Conservation (phyloP, 2,797 vertebrate genomes). For the Siniperca obscura region DNA sequence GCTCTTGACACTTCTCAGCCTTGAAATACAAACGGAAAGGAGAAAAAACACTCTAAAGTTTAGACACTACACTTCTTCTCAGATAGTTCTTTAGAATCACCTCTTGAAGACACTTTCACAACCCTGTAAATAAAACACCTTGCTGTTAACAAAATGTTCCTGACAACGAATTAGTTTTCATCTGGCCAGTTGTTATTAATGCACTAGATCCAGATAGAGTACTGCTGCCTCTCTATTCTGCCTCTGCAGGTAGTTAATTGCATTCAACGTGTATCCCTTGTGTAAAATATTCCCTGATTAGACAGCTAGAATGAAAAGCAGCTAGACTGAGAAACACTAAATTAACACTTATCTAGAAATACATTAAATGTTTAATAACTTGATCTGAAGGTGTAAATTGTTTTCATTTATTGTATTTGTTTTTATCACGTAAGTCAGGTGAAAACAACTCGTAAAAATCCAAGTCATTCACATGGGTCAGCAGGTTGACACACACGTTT, state of each 20-base stretch:
- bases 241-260: conserved; percentile 38
- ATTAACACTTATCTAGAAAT: background rate
- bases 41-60: background rate
- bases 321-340: background rate
- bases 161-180: conserved; percentile 25
- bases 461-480: conserved; percentile 1
- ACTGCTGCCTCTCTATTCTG: background rate
- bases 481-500: conserved; percentile 2
- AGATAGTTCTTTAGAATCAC: background rate
- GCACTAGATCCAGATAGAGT: background rate
- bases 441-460: background rate
- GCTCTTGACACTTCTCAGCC: background rate
- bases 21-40: background rate
- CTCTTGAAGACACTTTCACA: background rate
- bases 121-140: background rate
- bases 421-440: background rate
- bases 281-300: conserved; percentile 33
- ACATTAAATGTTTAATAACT: background rate
- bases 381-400: background rate
- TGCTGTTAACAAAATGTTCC: conserved; percentile 6
- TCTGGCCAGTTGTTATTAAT: conserved; percentile 19
- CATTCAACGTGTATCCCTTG: conserved; percentile 10
- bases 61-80: background rate
- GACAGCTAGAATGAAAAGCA: background rate
- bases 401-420: background rate